Base-by-base conservation (phyloP, 2,888 invertebrate genomes). In the Laspeyria flexula region DNA sequence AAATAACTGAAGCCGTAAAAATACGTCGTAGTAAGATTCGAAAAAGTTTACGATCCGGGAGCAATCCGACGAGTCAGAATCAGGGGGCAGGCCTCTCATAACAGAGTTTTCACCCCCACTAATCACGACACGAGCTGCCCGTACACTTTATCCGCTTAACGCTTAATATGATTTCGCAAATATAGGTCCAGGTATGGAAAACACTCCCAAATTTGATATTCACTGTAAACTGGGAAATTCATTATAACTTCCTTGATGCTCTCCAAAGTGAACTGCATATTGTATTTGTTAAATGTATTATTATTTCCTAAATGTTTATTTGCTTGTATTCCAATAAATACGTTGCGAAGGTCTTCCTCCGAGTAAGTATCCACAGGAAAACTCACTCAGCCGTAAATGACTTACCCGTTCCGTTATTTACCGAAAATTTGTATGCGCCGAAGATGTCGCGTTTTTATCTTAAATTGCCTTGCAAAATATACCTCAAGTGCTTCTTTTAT, bases 61-160 rank as follows among this genome's bases (percentile, higher is more conserved):
- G n/a, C n/a, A n/a, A n/a, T n/a, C n/a, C n/a, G n/a, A n/a, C n/a
- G n/a, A n/a, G n/a, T n/a, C n/a, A n/a, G n/a, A n/a, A n/a, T n/a
- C n/a, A n/a, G n/a, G n/a, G n/a, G n/a, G n/a, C n/a, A n/a, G n/a
- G 59, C 58, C 64, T 65, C 70, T 73, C 73, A 63, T 69, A 75
- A 71, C 74, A 73, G 38, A 40, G 72, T 73, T 73, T 77, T 66
- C 70, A 75, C 71, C 75, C 76, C 66, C 64, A 78, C 78, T 83
- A 85, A 84, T 84, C 81, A 76, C 73, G 68, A 47, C 43, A 56
- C 43, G 50, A 49, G 62, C 57, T 55, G 52, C 66, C 50, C 51
- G 50, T 48, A 66, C 51, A 30, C 67, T 73, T 81, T 77, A 84
- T 83, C 84, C 83, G 79, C 82, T 86, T 83, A 86, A 63, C 67